Evolutionary conservation across 2,888 invertebrate genomes (phyloP).

Genomic region (Leucophenga montana): DNA sequence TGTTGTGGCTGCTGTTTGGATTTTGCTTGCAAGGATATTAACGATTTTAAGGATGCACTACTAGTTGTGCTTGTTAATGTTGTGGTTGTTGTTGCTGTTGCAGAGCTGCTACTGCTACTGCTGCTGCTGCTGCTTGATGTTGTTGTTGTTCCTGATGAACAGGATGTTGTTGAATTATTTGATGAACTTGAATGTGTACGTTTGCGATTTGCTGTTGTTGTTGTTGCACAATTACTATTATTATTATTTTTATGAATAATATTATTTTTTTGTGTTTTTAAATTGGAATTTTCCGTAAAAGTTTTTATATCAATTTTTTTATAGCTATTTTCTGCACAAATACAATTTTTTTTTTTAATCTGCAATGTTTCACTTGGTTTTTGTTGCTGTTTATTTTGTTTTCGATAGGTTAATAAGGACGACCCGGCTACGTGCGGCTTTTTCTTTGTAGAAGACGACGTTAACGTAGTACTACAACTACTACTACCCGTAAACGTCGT

Average conservation of each 20-base stretch:
- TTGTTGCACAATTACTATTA: not conserved
- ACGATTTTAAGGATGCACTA: slow-evolving; percentile 28
- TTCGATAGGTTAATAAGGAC: slow-evolving; percentile 24
- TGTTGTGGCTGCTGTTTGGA: slow-evolving; percentile 27
- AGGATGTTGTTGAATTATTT: slow-evolving; percentile 9
- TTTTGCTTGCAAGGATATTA: slow-evolving; percentile 21
- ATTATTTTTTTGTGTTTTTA: slow-evolving; percentile 40
- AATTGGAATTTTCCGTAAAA: slow-evolving; percentile 51
- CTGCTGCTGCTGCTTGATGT: slow-evolving; percentile 33
- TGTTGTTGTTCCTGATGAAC: slow-evolving; percentile 5
- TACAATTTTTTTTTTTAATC: too few species aligned
- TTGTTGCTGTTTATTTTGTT: slow-evolving; percentile 30
- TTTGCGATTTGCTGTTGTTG: slow-evolving; percentile 4
- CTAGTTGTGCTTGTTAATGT: slow-evolving; percentile 10
- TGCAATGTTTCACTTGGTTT: not conserved
- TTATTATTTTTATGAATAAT: slow-evolving; percentile 14
- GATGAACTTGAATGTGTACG: slow-evolving; percentile 17
- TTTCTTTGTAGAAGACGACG: not conserved
- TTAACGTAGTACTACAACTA: too few species aligned
- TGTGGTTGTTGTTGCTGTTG: slow-evolving; percentile 10
- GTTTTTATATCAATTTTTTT: slow-evolving; percentile 45
- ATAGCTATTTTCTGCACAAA: slow-evolving; percentile 16
- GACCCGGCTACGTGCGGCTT: not conserved
- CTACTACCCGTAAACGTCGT: too few species aligned
- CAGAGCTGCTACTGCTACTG: not conserved